phyloP scores from a whole-genome alignment of 2,888 invertebrate species.

The Ochropacha duplaris region DNA sequence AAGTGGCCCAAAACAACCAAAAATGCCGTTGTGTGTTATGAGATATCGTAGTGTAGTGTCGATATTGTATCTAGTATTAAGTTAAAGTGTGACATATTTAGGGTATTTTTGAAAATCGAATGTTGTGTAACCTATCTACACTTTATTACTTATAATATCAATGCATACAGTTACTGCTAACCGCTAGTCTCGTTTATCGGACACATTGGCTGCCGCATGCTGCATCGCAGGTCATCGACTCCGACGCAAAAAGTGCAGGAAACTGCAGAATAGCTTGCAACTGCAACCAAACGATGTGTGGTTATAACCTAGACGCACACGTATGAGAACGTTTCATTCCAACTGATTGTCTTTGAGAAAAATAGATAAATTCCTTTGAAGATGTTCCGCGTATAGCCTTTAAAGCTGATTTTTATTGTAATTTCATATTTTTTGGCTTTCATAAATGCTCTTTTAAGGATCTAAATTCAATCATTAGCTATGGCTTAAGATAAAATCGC shows the following conservation, averaged over 20 bases:
- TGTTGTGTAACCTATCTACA: too few species aligned
- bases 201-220: neutral
- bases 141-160: too few species aligned
- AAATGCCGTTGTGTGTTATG: too few species aligned
- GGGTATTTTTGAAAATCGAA: too few species aligned
- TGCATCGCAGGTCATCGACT: neutral
- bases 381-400: neutral
- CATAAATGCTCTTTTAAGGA: too few species aligned
- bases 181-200: conserved; percentile 2
- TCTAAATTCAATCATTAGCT: too few species aligned
- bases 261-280: neutral
- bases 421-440: neutral
- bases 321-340: neutral
- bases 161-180: neutral
- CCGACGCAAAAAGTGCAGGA: neutral
- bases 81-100: too few species aligned
- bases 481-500: too few species aligned
- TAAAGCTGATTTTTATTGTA: neutral
- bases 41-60: too few species aligned
- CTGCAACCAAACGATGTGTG: neutral
- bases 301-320: neutral
- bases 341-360: conserved; percentile 1
- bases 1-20: too few species aligned
- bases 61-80: too few species aligned
- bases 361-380: conserved; percentile 1